Base-by-base conservation (phyloP, 2,888 invertebrate species). In the Heliconius charithonia region DNA sequence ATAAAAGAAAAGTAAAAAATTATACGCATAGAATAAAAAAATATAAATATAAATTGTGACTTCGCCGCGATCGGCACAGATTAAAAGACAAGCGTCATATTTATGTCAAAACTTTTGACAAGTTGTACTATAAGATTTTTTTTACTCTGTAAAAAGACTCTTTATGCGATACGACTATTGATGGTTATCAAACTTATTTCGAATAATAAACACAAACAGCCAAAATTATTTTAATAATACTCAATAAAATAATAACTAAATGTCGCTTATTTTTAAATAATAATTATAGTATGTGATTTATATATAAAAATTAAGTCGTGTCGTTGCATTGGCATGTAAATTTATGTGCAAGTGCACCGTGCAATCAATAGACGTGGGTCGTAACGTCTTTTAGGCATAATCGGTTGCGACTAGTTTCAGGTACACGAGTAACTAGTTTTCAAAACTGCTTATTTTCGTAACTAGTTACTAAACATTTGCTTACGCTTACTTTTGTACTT, bases 311-410 rank as follows among this genome's bases (percentile, higher is more conserved):
- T 32, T 32, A 27, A 72, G 51, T 32, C 37, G 62, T 75, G 41
- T 80, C 79, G 79, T 45, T 69, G 37, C 77, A 56, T 32, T n/a
- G 25, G 3, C 16, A 65, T 80, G 67, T 83, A 79, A 82, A 84
- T 72, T 84, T 85, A 81, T 79, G 16, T 62, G 73, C 85, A 82
- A 84, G 82, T 86, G 84, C 84, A 85, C 82, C 83, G 82, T 86
- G 84, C 84, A 85, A 82, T 84, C n/a, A n/a, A n/a, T n/a, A n/a
- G n/a, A n/a, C n/a, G n/a, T n/a, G n/a, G n/a, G n/a, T n/a, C n/a
- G n/a, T n/a, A n/a, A n/a, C n/a, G n/a, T n/a, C n/a, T n/a, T n/a
- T n/a, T n/a, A n/a, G n/a, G n/a, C n/a, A n/a, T n/a, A n/a, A n/a
- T n/a, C n/a, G n/a, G n/a, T n/a, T n/a, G n/a, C n/a, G n/a, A n/a